Evolutionary conservation across 2,797 vertebrate genomes (phyloP), one percentile per base, ranked within the genome.

Genomic region (Pelobates cultripes): DNA sequence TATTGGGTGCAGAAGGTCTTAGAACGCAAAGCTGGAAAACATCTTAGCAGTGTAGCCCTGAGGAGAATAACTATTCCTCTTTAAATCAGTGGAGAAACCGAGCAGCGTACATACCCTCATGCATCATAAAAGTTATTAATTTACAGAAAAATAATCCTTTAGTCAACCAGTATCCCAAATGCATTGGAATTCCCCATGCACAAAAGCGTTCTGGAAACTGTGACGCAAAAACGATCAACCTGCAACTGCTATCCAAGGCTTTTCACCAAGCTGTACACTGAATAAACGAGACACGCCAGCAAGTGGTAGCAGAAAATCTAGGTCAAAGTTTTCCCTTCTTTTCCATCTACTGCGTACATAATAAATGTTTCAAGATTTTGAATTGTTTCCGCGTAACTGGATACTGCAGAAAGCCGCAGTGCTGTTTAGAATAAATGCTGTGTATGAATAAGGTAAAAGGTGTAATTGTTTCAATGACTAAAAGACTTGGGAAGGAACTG

Each of bases 321-420:
- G 80, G 73, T 81, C 74, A 61, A 17, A 66, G 14, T 61, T 53
- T 72, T 69, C 55, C 63, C 43, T 61, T 53, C 53, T 10, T 51
- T 53, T 61, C 57, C 43, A 43, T 15, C 55, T 40, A 28, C 42
- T 43, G 53, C 47, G 12, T 43, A 15, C 2, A 44, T 28, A 61
- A 55, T 81, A 81, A 77, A 81, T 76, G 77, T 81, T 81, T 81
- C 73, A 81, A 28, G 13, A 40, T 68, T 71, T 75, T 14, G 70
- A 70, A 77, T 81, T 43, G 68, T 63, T 76, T 81, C 79, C 69
- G 67, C 55, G 8, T 66, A 71, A 76, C 10, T 55, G 80, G 57
- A 64, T 12, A n/a, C 3, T 17, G 64, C n/a, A 64, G 17, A 40
- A 64, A 40, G 15, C 17, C 3, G 57, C n/a, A 64, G n/a, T 28